Conservation (phyloP, 2,888 invertebrate species). For the Zygothrica quintamaculata region DNA sequence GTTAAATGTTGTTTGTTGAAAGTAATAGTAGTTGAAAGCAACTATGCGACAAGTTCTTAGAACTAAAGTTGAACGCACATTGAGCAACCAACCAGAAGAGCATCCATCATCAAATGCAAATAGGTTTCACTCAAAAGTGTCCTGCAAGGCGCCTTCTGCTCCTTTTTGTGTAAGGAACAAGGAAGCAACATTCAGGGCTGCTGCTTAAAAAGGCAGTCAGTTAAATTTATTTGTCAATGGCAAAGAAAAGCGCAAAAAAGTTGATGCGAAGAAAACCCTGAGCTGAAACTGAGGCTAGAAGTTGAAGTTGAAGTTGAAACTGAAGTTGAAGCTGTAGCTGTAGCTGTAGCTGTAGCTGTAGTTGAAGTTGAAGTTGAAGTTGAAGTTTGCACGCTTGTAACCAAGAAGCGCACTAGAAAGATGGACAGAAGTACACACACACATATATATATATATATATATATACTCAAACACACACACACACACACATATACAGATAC, state of each 20-base stretch:
- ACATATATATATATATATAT: conserved; percentile 2
- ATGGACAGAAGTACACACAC: conserved; percentile 36
- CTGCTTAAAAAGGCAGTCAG: conserved; percentile 31
- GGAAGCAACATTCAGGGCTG: neutral
- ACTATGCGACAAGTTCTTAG: conserved; percentile 25
- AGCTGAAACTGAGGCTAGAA: no score
- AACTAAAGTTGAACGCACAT: conserved; percentile 36
- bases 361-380: conserved; percentile 26
- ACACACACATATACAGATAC: conserved; percentile 9
- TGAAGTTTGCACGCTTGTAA: conserved; percentile 60
- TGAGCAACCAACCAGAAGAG: conserved; percentile 46
- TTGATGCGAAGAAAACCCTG: conserved; percentile 34
- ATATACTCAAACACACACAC: neutral
- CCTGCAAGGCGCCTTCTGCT: neutral
- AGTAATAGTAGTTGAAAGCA: neutral
- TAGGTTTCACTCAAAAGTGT: conserved; percentile 41
- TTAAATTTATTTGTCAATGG: conserved; percentile 72
- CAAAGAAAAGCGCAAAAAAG: conserved; percentile 76
- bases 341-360: neutral
- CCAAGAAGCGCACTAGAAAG: conserved; percentile 59
- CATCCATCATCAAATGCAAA: conserved; percentile 66
- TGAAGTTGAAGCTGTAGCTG: conserved; percentile 20
- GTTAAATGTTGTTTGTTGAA: neutral
- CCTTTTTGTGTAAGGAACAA: neutral
- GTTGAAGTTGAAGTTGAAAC: conserved; percentile 24